These are phyloP conservation scores for Lithophane semibrunnea DNA, from an alignment of 2,888 invertebrate species.

Conservation along the genomic window DNA sequence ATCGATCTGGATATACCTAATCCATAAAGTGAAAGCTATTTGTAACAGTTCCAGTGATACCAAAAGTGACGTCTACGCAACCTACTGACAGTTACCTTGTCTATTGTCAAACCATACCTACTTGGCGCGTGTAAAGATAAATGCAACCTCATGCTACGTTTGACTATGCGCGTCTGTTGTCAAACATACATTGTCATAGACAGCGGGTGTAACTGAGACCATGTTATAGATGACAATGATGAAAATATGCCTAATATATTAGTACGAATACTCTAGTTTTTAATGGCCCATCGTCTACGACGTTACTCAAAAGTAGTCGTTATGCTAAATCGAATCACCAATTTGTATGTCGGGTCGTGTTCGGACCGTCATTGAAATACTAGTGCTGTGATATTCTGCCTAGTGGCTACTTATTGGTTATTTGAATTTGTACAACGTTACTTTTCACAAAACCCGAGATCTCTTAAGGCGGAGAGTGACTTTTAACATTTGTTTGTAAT, in stretches of 20 bases:
- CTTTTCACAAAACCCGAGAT: background rate
- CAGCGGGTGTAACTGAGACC: conserved; percentile 17
- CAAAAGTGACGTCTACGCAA: conserved; percentile 3
- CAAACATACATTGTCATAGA: conserved; percentile 13
- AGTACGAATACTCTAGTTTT: background rate
- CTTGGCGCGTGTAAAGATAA: background rate
- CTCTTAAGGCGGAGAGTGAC: no score
- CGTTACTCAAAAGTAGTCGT: no score
- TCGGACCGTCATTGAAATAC: background rate
- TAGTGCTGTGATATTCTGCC: background rate
- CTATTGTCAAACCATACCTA: background rate
- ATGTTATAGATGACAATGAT: background rate
- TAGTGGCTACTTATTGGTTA: background rate
- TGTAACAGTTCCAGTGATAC: conserved; percentile 4
- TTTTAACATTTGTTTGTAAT: no score
- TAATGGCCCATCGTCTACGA: no score
- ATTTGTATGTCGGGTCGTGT: no score
- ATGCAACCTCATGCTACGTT: conserved; percentile 25
- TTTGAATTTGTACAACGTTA: background rate
- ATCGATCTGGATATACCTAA: background rate
- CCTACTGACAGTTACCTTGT: conserved; percentile 15
- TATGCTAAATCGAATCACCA: no score
- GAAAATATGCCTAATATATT: background rate
- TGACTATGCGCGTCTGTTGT: conserved; percentile 9
- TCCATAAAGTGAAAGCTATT: background rate